These are phyloP conservation scores for Triops longicaudatus DNA, from an alignment of 1,140 invertebrate species.

Conservation along the genomic window DNA sequence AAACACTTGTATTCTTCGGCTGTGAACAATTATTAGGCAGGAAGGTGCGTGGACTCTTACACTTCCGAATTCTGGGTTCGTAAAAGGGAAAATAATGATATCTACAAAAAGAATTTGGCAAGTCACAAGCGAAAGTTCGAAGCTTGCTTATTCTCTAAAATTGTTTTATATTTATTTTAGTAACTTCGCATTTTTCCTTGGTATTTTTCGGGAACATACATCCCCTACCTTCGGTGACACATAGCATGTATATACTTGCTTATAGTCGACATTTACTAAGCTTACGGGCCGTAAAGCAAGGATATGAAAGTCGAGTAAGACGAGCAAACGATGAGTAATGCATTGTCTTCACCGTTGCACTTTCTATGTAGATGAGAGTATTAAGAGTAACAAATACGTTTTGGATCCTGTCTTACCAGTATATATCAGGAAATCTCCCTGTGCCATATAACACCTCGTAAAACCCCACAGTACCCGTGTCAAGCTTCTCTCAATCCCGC, in stretches of 20 bases:
- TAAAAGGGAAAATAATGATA: no score
- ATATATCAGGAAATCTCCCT: neutral
- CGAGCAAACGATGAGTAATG: slow-evolving; percentile 5
- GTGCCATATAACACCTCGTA: neutral
- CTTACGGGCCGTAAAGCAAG: neutral
- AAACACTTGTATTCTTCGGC: neutral
- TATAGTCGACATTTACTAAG: neutral
- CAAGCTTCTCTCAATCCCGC: neutral
- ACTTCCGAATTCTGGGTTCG: no score
- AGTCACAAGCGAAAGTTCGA: no score
- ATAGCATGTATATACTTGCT: neutral
- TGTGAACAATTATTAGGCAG: neutral
- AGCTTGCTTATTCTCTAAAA: no score
- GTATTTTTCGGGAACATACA: neutral
- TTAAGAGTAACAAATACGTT: slow-evolving; percentile 21
- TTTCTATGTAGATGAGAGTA: slow-evolving; percentile 20
- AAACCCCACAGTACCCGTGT: neutral
- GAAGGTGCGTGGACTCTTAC: neutral
- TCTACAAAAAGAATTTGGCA: no score
- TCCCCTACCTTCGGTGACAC: neutral
- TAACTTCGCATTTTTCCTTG: neutral
- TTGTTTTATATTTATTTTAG: no score
- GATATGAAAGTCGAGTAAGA: slow-evolving; percentile 9
- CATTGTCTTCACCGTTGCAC: neutral
- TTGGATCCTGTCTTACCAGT: neutral